Conservation (phyloP, 64 coral and sea anemone species). For the Montipora foliosa region DNA sequence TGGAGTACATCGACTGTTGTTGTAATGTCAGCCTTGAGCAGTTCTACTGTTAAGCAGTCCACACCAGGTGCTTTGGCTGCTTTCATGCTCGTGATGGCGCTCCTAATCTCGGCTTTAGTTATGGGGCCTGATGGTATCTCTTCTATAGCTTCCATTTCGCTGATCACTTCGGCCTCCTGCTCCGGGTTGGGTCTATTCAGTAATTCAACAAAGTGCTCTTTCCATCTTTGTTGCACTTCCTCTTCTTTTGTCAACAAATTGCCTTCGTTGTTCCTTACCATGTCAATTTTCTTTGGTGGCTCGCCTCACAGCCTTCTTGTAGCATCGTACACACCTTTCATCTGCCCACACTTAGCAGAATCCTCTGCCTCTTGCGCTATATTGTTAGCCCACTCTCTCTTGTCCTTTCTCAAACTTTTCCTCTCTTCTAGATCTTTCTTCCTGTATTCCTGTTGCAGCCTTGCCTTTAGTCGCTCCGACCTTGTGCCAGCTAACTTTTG, state of each 20-base stretch:
- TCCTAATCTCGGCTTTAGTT: too few species aligned
- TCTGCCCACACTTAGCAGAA: not conserved
- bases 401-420: not conserved
- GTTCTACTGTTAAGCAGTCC: too few species aligned
- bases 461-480: not conserved
- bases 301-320: not conserved
- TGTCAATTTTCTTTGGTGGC: slow-evolving; percentile 14
- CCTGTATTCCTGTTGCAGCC: not conserved
- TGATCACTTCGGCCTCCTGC: too few species aligned
- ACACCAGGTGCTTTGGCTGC: too few species aligned
- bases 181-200: too few species aligned
- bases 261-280: not conserved
- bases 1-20: too few species aligned
- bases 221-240: slow-evolving; percentile 15
- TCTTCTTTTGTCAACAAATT: not conserved
- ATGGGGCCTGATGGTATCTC: too few species aligned
- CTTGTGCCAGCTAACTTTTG: not conserved
- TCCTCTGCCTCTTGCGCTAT: not conserved
- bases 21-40: too few species aligned
- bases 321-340: slow-evolving; percentile 11
- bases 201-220: not conserved
- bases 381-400: not conserved
- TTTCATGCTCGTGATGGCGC: too few species aligned
- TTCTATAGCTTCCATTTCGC: too few species aligned
- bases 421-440: not conserved